phyloP scores from a whole-genome alignment of 53 echinoderm and acorn worm genomes.

The Echinarachnius parma region DNA sequence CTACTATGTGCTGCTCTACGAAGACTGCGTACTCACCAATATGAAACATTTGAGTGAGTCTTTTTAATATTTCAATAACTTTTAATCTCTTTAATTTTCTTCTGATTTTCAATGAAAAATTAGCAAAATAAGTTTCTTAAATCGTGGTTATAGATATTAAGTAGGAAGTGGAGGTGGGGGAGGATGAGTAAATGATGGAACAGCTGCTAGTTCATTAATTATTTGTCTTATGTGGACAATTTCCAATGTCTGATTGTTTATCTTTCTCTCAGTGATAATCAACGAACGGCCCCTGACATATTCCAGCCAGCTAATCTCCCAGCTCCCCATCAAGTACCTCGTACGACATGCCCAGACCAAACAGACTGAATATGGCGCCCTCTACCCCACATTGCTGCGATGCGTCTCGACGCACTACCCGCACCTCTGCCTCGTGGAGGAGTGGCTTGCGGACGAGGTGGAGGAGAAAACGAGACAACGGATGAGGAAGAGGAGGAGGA shows the following conservation, averaged over 20 bases:
- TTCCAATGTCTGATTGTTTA: not conserved
- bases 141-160: no score
- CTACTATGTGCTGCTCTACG: slow-evolving; percentile 91
- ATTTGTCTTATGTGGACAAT: no score
- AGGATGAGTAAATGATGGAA: no score
- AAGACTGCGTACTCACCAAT: slow-evolving; percentile 87
- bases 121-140: no score
- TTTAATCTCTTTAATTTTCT: no score
- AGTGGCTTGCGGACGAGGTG: slow-evolving; percentile 86
- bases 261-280: slow-evolving; percentile 62
- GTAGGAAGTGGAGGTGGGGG: no score
- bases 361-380: slow-evolving; percentile 68
- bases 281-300: slow-evolving; percentile 79
- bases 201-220: no score
- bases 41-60: slow-evolving; percentile 84
- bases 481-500: slow-evolving; percentile 35
- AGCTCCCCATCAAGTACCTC: slow-evolving; percentile 97
- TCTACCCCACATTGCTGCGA: slow-evolving; percentile 85
- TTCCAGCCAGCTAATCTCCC: slow-evolving; percentile 81
- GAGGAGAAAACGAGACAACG: slow-evolving; percentile 41
- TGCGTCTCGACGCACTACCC: slow-evolving; percentile 97
- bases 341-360: slow-evolving; percentile 76
- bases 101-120: no score
- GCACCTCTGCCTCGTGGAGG: slow-evolving; percentile 95
- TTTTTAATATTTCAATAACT: no score